A percentile compares a stretch with the other conserved stretches of the same genome.
phyloP scores from a whole-genome alignment of 2,888 invertebrate genomes.

The Chloroclysta siterata region DNA sequence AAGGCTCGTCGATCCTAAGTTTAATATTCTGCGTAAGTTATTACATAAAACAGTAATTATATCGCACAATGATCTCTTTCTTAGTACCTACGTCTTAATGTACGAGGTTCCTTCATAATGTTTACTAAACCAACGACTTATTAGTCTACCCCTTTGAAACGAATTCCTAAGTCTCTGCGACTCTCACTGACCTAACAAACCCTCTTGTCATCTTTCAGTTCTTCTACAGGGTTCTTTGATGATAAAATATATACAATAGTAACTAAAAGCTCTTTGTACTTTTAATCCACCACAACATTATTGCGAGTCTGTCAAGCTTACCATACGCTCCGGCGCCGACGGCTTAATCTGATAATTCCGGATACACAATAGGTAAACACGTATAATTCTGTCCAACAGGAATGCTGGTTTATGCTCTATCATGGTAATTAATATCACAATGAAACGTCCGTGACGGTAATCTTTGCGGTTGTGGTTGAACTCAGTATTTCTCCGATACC shows the following conservation, averaged over 20 bases:
- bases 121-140: too few relatives aligned
- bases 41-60: too few relatives aligned
- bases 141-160: not conserved
- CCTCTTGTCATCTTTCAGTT: too few relatives aligned
- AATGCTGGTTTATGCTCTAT: slow-evolving; percentile 20
- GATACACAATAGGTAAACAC: slow-evolving; percentile 49
- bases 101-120: too few relatives aligned
- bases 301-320: slow-evolving; percentile 33
- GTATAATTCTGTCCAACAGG: slow-evolving; percentile 28
- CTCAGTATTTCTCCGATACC: not conserved
- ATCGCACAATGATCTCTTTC: too few relatives aligned
- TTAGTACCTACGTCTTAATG: too few relatives aligned
- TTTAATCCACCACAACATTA: slow-evolving; percentile 34
- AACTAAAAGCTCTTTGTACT: slow-evolving; percentile 19
- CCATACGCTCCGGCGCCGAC: slow-evolving; percentile 41
- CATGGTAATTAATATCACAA: slow-evolving; percentile 32
- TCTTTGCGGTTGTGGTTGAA: slow-evolving; percentile 20
- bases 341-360: slow-evolving; percentile 49
- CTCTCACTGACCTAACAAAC: too few relatives aligned
- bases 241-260: not conserved
- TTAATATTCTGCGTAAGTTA: too few relatives aligned
- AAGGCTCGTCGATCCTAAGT: too few relatives aligned
- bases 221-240: too few relatives aligned
- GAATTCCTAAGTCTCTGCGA: not conserved
- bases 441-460: slow-evolving; percentile 19